A percentile compares a stretch with the other conserved stretches of the same genome.
Evolutionary conservation across 2,113 vertebrate species (phyloP).

Genomic region (Ciconia boyciana): DNA sequence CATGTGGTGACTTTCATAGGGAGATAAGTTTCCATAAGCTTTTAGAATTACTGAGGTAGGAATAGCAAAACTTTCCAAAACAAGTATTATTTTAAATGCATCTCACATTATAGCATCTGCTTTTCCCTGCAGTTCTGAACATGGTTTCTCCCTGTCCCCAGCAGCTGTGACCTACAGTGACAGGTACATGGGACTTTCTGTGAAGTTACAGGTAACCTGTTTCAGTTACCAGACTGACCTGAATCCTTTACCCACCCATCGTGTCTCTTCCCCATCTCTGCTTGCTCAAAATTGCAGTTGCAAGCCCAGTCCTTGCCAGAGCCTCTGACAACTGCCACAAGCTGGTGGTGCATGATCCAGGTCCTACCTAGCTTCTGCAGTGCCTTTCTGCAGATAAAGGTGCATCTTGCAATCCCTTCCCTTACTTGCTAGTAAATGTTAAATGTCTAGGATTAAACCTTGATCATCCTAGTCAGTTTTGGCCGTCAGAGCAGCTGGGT

Average conservation of each 20-base stretch:
- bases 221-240: neutral
- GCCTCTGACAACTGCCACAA: neutral
- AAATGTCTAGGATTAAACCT: neutral
- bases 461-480: rapidly evolving
- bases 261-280: neutral
- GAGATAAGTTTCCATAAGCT: neutral
- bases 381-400: neutral
- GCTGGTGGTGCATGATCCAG: neutral
- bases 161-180: neutral
- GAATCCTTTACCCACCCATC: rapidly evolving
- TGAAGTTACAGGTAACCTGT: neutral
- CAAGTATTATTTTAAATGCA: neutral
- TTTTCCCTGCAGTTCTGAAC: neutral
- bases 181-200: neutral
- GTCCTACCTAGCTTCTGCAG: neutral
- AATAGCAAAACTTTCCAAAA: neutral
- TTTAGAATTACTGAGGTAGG: neutral
- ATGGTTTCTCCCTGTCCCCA: neutral
- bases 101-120: neutral
- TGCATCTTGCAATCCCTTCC: neutral
- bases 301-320: neutral
- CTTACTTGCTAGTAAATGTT: neutral
- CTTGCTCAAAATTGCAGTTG: neutral
- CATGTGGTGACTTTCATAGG: neutral
- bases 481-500: neutral